phyloP scores from a whole-genome alignment of 2,888 invertebrate genomes.

The Leucoma salicis region DNA sequence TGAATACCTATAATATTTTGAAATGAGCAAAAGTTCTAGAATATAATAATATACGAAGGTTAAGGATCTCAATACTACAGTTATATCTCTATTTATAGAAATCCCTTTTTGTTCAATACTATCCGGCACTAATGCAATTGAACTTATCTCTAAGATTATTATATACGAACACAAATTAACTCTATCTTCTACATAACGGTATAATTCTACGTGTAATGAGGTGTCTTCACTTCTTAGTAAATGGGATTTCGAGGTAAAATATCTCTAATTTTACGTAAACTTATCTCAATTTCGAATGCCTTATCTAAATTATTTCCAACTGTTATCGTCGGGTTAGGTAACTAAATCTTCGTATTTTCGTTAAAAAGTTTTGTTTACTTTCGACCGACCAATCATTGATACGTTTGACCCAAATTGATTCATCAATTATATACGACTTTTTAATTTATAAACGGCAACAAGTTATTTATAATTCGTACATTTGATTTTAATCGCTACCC shows the following conservation, averaged over 20 bases:
- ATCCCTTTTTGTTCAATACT: constrained; percentile 9
- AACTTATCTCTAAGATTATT: constrained; percentile 15
- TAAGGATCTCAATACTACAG: constrained; percentile 4
- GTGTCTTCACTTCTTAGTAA: constrained; percentile 22
- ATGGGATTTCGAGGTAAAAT: constrained; percentile 17
- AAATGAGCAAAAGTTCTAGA: no score
- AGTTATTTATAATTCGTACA: constrained; percentile 27
- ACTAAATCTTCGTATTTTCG: constrained; percentile 6
- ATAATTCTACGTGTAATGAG: constrained; percentile 24
- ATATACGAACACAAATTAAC: constrained; percentile 14
- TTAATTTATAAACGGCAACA: constrained; percentile 36
- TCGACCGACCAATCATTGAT: constrained; percentile 19
- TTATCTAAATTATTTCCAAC: constrained; percentile 27
- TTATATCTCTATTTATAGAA: constrained; percentile 10
- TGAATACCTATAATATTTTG: no score
- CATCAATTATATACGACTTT: constrained; percentile 37
- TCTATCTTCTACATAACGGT: constrained; percentile 18
- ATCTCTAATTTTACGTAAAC: constrained; percentile 18
- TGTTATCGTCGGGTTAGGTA: constrained; percentile 12
- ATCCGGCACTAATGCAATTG: constrained; percentile 7
- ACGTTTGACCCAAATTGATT: constrained; percentile 26
- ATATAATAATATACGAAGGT: not conserved
- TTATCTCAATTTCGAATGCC: constrained; percentile 14
- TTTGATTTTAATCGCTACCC: no score
- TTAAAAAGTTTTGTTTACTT: constrained; percentile 19